phyloP scores from a whole-genome alignment of 2,797 vertebrate species.

The Premnoplex brunnescens region DNA sequence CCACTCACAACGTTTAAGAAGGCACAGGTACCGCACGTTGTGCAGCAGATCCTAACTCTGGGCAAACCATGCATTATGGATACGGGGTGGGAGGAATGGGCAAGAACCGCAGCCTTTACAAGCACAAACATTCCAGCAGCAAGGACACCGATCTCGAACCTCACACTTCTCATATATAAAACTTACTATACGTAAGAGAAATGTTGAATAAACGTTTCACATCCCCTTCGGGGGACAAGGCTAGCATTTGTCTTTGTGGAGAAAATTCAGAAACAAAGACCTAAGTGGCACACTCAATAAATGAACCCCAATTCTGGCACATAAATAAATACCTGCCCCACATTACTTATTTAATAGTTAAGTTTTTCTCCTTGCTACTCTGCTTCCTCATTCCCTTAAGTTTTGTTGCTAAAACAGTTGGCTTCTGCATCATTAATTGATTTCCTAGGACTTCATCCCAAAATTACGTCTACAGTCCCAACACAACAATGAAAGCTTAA shows the following conservation, averaged over 20 bases:
- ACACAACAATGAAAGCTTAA: constrained; percentile 25
- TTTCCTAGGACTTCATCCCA: constrained; percentile 39
- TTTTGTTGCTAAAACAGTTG: constrained; percentile 33
- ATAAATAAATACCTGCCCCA: constrained; percentile 21
- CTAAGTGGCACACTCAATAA: neutral
- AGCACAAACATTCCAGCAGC: constrained; percentile 28
- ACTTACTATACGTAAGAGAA: constrained; percentile 4
- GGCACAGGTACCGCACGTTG: neutral
- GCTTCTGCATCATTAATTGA: constrained; percentile 52
- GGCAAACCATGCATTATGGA: constrained; percentile 52
- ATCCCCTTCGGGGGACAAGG: neutral
- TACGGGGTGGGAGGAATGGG: neutral
- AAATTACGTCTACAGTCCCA: neutral
- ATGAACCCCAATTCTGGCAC: neutral
- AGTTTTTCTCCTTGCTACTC: neutral
- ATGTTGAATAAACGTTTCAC: neutral
- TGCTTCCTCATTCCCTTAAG: neutral
- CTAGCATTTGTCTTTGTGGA: neutral
- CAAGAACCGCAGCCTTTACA: constrained; percentile 35
- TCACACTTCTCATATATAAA: neutral
- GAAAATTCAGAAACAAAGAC: neutral
- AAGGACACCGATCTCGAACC: constrained; percentile 28
- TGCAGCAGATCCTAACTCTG: constrained; percentile 34
- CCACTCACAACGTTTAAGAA: neutral
- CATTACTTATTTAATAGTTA: neutral